These are phyloP conservation scores for Taenaris catops DNA, from an alignment of 2,888 invertebrate genomes.

Conservation along the genomic window DNA sequence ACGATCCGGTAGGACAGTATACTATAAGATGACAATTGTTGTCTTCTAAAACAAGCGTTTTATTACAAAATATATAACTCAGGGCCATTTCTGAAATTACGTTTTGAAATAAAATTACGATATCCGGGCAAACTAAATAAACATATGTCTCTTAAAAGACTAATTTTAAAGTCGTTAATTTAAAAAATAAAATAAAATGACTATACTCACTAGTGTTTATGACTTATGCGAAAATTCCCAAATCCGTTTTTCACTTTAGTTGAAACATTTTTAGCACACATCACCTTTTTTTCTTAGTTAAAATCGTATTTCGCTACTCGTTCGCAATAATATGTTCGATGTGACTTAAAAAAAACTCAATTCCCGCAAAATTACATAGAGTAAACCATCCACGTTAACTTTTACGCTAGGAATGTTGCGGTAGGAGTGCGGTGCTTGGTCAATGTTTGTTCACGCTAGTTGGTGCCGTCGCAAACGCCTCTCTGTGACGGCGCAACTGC, in stretches of 20 bases:
- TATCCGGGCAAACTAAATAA: not conserved
- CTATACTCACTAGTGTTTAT: constrained; percentile 54
- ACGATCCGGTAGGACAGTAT: no score
- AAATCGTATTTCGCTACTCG: constrained; percentile 54
- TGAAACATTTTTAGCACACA: constrained; percentile 49
- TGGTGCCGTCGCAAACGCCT: constrained; percentile 44
- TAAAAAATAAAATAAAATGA: not conserved
- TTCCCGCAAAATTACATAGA: constrained; percentile 75
- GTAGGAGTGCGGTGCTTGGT: constrained; percentile 64
- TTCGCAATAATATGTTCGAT: constrained; percentile 55
- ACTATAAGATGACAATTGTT: no score
- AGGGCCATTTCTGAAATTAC: no score
- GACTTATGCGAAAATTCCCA: constrained; percentile 47
- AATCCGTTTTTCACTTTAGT: constrained; percentile 45
- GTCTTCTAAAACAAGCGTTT: no score
- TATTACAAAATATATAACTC: no score
- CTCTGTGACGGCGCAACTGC: constrained; percentile 40
- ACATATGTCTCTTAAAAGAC: no score
- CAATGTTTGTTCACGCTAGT: constrained; percentile 67
- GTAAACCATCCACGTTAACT: constrained; percentile 77
- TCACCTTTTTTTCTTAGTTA: constrained; percentile 35
- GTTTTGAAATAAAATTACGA: no score
- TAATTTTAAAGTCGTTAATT: not conserved
- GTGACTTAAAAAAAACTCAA: constrained; percentile 52
- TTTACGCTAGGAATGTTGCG: constrained; percentile 80